Conservation (phyloP, 2,113 vertebrate species). For the Datnioides undecimradiatus region DNA sequence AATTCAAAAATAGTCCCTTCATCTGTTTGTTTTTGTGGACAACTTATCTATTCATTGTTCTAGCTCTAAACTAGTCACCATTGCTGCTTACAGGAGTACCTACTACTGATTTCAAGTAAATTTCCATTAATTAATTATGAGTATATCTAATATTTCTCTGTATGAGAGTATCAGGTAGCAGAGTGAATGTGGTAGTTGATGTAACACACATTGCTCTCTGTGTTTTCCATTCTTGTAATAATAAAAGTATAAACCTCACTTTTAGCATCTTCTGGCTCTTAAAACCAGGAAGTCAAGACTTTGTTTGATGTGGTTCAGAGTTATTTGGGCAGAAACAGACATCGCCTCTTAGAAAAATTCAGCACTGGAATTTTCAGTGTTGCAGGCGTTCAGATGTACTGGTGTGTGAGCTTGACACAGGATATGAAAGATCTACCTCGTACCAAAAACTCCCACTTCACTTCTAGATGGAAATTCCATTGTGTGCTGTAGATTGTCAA, state of each 20-base stretch:
- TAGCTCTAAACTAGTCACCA: no score
- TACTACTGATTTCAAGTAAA: no score
- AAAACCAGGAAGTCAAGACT: not conserved
- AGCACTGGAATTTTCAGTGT: not conserved
- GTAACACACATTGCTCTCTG: not conserved
- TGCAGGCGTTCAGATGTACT: not conserved
- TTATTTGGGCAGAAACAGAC: constrained; percentile 7
- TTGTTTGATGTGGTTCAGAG: constrained; percentile 5
- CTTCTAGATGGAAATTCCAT: constrained; percentile 1
- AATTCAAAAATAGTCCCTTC: no score
- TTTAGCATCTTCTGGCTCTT: not conserved
- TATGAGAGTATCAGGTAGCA: not conserved
- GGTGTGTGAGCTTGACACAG: not conserved
- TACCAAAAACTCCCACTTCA: not conserved
- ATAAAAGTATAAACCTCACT: not conserved
- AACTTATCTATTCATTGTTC: no score
- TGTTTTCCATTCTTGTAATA: not conserved
- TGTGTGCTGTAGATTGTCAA: not conserved
- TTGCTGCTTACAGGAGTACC: no score
- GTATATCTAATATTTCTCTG: not conserved
- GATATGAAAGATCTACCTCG: not conserved
- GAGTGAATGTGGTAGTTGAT: not conserved
- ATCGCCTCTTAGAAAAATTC: constrained; percentile 11
- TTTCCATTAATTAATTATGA: not conserved
- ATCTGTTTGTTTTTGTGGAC: no score